Evolutionary conservation across 2,113 vertebrate species (phyloP).

Genomic region (Dolichallabes microphthalmus): DNA sequence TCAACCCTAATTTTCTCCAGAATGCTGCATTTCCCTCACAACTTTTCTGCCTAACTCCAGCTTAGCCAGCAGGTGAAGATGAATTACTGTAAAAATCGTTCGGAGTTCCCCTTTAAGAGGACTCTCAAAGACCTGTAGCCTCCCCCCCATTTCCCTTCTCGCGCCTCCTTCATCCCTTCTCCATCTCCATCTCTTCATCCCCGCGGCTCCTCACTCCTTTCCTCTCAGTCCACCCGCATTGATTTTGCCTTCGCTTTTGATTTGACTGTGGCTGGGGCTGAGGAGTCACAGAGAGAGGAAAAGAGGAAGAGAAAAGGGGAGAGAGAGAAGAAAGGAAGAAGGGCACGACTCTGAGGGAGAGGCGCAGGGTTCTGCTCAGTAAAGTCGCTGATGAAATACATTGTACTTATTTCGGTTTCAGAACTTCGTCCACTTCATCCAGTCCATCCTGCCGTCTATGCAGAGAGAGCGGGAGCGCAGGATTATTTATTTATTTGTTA

Average conservation of each 20-base stretch:
- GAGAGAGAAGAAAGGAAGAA: not conserved
- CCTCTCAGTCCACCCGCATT: slow-evolving; percentile 58
- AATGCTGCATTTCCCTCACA: not conserved
- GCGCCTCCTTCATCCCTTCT: not conserved
- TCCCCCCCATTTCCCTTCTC: not conserved
- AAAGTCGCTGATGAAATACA: not conserved
- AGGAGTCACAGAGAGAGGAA: not conserved
- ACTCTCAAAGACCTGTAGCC: slow-evolving; percentile 14
- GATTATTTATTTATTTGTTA: not conserved
- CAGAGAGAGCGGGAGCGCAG: not conserved
- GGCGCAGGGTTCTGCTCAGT: not conserved
- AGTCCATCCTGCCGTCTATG: no score
- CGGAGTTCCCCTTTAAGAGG: not conserved
- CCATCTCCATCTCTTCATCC: slow-evolving; percentile 9
- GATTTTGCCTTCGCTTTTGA: slow-evolving; percentile 75
- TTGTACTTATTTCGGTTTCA: not conserved
- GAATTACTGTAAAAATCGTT: not conserved
- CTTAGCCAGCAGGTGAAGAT: slow-evolving; percentile 2
- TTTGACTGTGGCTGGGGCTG: slow-evolving; percentile 60
- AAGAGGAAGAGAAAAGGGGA: not conserved
- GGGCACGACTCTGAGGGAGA: not conserved
- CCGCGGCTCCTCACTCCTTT: not conserved
- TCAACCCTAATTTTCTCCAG: not conserved
- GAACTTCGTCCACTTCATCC: slow-evolving; percentile 15
- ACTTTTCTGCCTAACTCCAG: not conserved